Conservation (phyloP, 2,113 vertebrate genomes). For the Ceyx cyanopectus region DNA sequence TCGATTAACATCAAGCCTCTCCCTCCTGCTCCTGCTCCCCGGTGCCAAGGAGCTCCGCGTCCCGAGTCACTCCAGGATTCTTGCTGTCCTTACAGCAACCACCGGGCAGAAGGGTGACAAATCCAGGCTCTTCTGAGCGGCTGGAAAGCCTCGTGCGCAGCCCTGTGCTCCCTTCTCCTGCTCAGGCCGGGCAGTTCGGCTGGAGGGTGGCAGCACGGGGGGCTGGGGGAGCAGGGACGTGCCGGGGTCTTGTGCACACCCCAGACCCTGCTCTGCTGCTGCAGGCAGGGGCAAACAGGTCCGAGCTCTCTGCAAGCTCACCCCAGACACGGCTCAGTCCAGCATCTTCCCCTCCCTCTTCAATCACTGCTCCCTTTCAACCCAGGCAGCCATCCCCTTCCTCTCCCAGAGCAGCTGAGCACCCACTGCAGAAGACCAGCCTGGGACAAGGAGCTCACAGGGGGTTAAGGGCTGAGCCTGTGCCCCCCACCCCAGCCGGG, state of each 20-base stretch:
- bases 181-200: neutral
- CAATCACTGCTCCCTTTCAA: neutral
- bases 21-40: neutral
- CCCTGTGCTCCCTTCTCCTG: neutral
- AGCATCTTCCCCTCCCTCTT: neutral
- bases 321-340: neutral
- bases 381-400: neutral
- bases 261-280: neutral
- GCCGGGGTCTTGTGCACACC: fast-evolving
- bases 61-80: fast-evolving
- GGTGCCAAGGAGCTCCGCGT: neutral
- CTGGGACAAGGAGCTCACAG: neutral
- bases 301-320: neutral
- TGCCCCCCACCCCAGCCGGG: too few relatives aligned
- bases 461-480: neutral
- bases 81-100: neutral
- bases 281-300: neutral
- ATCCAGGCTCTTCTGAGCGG: neutral
- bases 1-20: constrained; percentile 38
- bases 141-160: neutral
- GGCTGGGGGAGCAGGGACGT: neutral
- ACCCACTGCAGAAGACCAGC: neutral
- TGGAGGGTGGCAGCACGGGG: neutral
- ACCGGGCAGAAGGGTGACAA: neutral
- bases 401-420: neutral